Evolutionary conservation across 2,113 vertebrate species (phyloP), one percentile per base, ranked within the genome.

Genomic region (Riparia riparia): DNA sequence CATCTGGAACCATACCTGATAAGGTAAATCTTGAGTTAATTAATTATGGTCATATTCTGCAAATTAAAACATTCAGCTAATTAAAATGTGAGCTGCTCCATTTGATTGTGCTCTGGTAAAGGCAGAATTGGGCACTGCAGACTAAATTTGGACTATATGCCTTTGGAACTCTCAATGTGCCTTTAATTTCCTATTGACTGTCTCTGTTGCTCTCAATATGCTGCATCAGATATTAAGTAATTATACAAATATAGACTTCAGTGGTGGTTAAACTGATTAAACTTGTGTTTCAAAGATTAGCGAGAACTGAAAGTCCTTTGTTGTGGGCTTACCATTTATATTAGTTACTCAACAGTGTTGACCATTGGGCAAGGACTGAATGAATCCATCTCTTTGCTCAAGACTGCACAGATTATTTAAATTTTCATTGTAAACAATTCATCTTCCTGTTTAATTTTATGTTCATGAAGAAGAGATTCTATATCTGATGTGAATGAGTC

Each of bases 1-100:
- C 9, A 20, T 49, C 24, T 63, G 31, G 18, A 77, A 34, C 9
- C 0, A 0, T 17, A 70, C 6, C 17, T 89, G 37, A 28, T 57
- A 91, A 76, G 8, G 7, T 32, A 79, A 39, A 14, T 17, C 12
- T 56, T 44, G 18, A 61, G 34, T 54, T 63, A 74, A 61, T 5
- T 41, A 63, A 82, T 54, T 47, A 54, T 29, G 19, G 17, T 26
- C 1, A 72, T 86, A 64, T 86, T 71, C 20, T 76, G 17, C 39
- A 72, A 24, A 11, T 29, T 31, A 16, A 80, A 82, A 70, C 44
- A 10, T 64, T 54, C 29, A 86, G 8, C 8, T 71, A 21, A 50
- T 54, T 63, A 31, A 82, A 86, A 51, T 60, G 12, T 56, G 37
- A 86, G 44, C 18, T 77, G 7, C 4, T 9, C 3, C 8, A 25